phyloP scores from a whole-genome alignment of 35 echinoderm and acorn worm species.

The Apostichopus parvimensis region DNA sequence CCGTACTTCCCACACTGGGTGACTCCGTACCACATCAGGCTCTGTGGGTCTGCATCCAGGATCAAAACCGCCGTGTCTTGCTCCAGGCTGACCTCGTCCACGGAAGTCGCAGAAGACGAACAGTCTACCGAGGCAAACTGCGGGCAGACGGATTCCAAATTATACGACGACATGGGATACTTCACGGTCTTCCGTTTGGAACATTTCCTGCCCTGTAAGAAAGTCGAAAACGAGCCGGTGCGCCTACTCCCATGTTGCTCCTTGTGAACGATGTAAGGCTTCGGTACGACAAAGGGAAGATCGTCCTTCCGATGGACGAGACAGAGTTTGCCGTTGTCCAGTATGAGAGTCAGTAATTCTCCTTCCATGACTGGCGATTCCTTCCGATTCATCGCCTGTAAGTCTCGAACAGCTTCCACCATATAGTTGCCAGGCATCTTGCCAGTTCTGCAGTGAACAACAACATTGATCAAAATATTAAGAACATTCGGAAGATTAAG shows the following conservation, averaged over 20 bases:
- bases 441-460: not conserved
- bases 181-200: not conserved
- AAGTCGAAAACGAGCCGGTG: slow-evolving; percentile 9
- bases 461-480: no score
- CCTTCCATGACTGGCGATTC: not conserved
- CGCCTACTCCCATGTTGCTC: not conserved
- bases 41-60: slow-evolving; percentile 18
- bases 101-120: not conserved
- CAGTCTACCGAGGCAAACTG: not conserved
- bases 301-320: slow-evolving; percentile 25
- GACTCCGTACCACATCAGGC: not conserved
- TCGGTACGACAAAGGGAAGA: slow-evolving; percentile 29
- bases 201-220: not conserved
- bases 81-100: not conserved
- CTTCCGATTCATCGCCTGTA: not conserved
- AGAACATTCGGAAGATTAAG: no score
- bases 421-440: slow-evolving; percentile 1
- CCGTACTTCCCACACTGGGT: slow-evolving; percentile 16
- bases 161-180: slow-evolving; percentile 14
- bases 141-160: not conserved
- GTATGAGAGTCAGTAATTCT: not conserved
- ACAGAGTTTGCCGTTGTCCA: slow-evolving; percentile 22
- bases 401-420: slow-evolving; percentile 22
- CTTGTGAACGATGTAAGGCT: slow-evolving; percentile 16
- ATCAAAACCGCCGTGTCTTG: not conserved